Conservation (phyloP, 2,113 vertebrate species). For the Onychostruthus taczanowskii region DNA sequence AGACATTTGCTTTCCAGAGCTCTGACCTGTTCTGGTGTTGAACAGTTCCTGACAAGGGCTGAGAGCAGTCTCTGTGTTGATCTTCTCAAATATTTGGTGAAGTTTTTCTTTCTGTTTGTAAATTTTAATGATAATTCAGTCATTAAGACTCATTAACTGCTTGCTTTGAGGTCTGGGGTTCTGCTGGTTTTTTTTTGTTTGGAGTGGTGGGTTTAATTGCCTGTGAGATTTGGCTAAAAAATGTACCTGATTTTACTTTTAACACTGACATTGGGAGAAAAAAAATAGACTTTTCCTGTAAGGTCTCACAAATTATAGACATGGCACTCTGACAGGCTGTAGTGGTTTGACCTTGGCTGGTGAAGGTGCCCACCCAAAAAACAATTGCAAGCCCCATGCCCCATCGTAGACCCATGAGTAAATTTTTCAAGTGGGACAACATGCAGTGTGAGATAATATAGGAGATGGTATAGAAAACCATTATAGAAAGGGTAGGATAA, state of each 20-base stretch:
- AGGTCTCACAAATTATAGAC: background rate
- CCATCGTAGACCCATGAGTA: background rate
- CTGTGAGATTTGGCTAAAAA: background rate
- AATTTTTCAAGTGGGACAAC: background rate
- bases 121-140: background rate
- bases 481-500: background rate
- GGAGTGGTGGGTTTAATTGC: background rate
- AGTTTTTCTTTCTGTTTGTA: background rate
- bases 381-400: background rate
- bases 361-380: background rate
- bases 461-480: background rate
- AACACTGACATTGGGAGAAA: background rate
- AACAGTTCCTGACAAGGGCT: background rate
- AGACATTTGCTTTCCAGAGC: background rate
- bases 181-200: background rate
- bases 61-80: background rate
- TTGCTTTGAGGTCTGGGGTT: background rate
- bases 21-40: background rate
- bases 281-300: background rate
- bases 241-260: background rate
- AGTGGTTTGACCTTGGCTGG: background rate
- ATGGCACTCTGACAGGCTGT: background rate
- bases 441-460: background rate
- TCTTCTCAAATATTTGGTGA: background rate
- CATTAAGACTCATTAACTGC: background rate